Percentiles rank a stretch among this genome's conserved stretches.
Conservation (phyloP, 2,888 invertebrate species). For the Vannuccia rotundouncinata region DNA sequence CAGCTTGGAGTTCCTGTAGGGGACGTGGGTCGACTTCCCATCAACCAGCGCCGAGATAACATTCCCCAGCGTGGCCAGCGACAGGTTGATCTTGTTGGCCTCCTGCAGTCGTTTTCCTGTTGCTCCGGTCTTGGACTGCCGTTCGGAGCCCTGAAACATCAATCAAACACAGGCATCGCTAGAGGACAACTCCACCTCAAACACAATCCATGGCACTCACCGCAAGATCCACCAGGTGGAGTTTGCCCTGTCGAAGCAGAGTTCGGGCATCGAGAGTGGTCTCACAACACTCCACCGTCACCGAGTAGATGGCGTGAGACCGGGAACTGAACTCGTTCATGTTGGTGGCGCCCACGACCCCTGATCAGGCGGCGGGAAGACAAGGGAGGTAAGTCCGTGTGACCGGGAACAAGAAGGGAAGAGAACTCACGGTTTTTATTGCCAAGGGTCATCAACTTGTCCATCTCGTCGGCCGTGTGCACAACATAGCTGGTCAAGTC, state of each 20-base stretch:
- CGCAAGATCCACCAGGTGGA: slow-evolving; percentile 93
- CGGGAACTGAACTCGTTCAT: slow-evolving; percentile 95
- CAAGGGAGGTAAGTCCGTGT: neutral
- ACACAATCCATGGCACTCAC: no score
- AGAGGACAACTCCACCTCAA: no score
- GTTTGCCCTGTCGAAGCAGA: slow-evolving; percentile 85
- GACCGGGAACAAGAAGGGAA: neutral
- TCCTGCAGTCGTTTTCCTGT: slow-evolving; percentile 84
- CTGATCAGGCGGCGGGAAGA: slow-evolving; percentile 48
- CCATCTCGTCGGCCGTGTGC: slow-evolving; percentile 87
- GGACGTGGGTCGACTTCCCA: slow-evolving; percentile 91
- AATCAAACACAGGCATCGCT: neutral
- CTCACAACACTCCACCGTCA: slow-evolving; percentile 84
- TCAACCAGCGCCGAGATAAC: slow-evolving; percentile 96
- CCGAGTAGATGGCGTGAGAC: slow-evolving; percentile 95
- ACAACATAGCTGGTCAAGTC: slow-evolving; percentile 95
- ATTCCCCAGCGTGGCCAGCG: slow-evolving; percentile 90
- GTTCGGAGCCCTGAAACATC: slow-evolving; percentile 75
- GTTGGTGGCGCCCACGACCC: slow-evolving; percentile 78
- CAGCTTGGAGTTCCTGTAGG: slow-evolving; percentile 93
- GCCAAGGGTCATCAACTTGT: slow-evolving; percentile 86
- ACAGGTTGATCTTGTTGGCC: slow-evolving; percentile 94
- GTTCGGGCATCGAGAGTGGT: slow-evolving; percentile 65
- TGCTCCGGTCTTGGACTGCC: slow-evolving; percentile 92
- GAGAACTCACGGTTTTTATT: slow-evolving; percentile 75